A percentile compares a stretch with the other conserved stretches of the same genome.
These are phyloP conservation scores for Tonatia bakeri DNA, from an alignment of 2,113 vertebrate species.

Conservation along the genomic window DNA sequence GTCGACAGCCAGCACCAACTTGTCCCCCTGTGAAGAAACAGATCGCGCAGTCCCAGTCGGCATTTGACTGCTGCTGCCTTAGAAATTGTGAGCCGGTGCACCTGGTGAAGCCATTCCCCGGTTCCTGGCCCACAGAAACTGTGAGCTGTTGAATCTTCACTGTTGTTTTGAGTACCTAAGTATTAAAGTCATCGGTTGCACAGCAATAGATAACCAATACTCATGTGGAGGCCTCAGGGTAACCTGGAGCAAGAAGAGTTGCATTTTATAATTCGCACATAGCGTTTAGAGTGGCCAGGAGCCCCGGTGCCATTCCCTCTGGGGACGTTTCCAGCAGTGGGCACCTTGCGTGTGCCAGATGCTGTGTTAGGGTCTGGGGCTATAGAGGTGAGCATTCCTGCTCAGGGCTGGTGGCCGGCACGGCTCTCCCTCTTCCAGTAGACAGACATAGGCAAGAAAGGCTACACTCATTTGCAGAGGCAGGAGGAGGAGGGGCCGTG, in stretches of 20 bases:
- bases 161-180: neutral
- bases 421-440: neutral
- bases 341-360: neutral
- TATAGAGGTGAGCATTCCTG: neutral
- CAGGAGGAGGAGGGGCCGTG: neutral
- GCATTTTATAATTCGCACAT: neutral
- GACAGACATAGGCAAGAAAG: neutral
- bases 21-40: neutral
- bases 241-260: neutral
- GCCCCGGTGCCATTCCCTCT: too few relatives aligned
- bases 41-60: neutral
- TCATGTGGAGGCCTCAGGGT: neutral
- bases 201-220: neutral
- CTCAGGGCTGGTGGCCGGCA: neutral
- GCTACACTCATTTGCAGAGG: neutral
- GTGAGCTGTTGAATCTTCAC: neutral
- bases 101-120: neutral
- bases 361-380: neutral
- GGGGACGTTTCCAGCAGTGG: neutral
- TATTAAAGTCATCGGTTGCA: neutral
- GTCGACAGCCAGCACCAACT: neutral
- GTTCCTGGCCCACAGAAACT: neutral
- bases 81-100: neutral
- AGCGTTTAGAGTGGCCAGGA: neutral
- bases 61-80: neutral